Conservation (phyloP, 2,797 vertebrate species). For the Hylomyscus alleni region DNA sequence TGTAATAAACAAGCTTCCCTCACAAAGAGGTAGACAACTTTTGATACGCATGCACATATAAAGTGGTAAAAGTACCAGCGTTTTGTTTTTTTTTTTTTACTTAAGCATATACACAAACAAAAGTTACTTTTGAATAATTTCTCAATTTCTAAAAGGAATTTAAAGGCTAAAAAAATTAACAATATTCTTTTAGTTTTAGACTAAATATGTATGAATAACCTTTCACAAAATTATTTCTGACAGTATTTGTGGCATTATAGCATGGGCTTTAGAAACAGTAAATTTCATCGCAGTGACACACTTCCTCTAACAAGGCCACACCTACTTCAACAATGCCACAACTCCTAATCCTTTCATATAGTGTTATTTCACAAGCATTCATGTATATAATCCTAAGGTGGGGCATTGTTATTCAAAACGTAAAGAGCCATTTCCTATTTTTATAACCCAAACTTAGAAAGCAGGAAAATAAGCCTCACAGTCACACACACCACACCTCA, state of each 20-base stretch:
- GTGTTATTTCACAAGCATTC: not conserved
- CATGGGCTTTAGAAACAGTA: not conserved
- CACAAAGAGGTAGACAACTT: not conserved
- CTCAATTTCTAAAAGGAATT: not conserved
- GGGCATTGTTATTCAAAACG: not conserved
- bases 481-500: not conserved
- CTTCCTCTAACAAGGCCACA: not conserved
- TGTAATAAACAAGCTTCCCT: not conserved
- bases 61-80: not conserved
- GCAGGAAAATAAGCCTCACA: not conserved
- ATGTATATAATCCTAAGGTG: not conserved
- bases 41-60: not conserved
- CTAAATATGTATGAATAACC: not conserved
- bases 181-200: not conserved
- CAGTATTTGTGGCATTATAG: not conserved
- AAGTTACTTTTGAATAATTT: not conserved
- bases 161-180: not conserved
- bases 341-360: not conserved
- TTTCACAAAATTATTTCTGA: not conserved
- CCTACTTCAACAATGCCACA: not conserved
- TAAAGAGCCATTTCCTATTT: not conserved
- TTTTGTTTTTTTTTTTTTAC: not conserved
- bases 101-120: not conserved
- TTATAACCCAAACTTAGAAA: not conserved
- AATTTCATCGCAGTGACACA: not conserved